phyloP scores from a whole-genome alignment of 2,797 vertebrate genomes.

The Tragopan temminckii region DNA sequence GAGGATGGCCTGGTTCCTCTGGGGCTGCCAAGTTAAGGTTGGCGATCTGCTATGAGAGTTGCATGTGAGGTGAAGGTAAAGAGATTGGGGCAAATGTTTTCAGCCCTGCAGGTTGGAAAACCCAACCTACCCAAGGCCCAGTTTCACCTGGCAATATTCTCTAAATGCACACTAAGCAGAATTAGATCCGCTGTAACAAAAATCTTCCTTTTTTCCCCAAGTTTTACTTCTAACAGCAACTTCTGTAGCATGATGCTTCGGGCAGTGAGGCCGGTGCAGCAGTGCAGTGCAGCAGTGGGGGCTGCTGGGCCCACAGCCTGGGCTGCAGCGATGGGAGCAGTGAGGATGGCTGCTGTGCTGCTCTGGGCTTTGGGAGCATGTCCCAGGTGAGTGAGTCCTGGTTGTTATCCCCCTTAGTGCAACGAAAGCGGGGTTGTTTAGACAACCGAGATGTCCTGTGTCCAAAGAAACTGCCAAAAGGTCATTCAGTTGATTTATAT shows the following conservation, averaged over 20 bases:
- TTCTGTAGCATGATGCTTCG: neutral
- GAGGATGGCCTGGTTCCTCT: neutral
- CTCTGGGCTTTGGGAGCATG: neutral
- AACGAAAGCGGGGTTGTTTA: constrained; percentile 22
- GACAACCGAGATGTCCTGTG: neutral
- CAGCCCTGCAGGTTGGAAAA: constrained; percentile 44
- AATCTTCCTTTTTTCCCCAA: constrained; percentile 23
- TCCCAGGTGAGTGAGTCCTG: constrained; percentile 7
- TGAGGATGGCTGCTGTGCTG: neutral
- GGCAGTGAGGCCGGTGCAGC: constrained; percentile 32
- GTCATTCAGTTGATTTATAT: constrained; percentile 1
- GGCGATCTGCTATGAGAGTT: neutral
- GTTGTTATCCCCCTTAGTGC: neutral
- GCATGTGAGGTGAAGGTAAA: neutral
- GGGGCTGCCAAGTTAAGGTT: neutral
- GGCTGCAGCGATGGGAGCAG: neutral
- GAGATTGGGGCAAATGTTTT: neutral
- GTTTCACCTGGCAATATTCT: neutral
- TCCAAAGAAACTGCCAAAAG: constrained; percentile 70
- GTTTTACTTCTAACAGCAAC: neutral
- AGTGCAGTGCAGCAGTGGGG: neutral
- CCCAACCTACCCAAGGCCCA: neutral
- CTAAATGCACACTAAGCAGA: neutral
- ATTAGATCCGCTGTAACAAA: neutral
- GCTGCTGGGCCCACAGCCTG: neutral